Conservation (phyloP, 2,888 invertebrate species). For the Deilephila elpenor region DNA sequence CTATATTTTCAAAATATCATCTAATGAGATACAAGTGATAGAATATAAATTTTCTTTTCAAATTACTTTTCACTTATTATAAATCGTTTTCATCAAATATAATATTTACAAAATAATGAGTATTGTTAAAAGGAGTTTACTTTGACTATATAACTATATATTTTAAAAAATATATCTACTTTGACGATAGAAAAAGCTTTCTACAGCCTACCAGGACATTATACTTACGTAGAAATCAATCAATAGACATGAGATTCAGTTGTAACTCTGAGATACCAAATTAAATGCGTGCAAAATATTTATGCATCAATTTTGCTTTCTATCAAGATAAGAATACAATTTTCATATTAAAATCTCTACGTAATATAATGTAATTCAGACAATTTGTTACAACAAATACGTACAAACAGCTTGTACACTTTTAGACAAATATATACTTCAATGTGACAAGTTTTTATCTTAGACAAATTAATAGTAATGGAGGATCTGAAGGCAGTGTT, state of each 20-base stretch:
- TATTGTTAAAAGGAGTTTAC: conserved; percentile 69
- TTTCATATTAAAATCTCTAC: background rate
- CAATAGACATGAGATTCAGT: background rate
- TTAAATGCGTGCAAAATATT: background rate
- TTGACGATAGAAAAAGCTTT: conserved; percentile 19
- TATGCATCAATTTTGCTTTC: background rate
- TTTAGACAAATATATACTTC: background rate
- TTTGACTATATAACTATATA: conserved; percentile 54
- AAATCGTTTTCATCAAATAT: conserved; percentile 61
- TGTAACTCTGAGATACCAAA: background rate
- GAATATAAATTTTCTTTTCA: conserved; percentile 77
- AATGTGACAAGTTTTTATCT: background rate
- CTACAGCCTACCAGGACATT: background rate
- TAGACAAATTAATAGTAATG: conserved; percentile 10
- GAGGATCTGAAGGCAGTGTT: conserved; percentile 66
- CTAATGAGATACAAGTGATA: conserved; percentile 84
- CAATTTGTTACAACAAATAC: too few relatives aligned
- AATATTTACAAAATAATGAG: conserved; percentile 79
- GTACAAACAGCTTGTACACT: background rate
- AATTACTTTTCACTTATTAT: conserved; percentile 62
- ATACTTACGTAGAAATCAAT: conserved; percentile 10
- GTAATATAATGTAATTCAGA: background rate
- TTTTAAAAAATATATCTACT: conserved; percentile 29
- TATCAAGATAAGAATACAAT: background rate
- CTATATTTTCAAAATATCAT: conserved; percentile 81